Evolutionary conservation across 2,888 invertebrate species (phyloP).

Genomic region (Xestoiulus laeticollis): DNA sequence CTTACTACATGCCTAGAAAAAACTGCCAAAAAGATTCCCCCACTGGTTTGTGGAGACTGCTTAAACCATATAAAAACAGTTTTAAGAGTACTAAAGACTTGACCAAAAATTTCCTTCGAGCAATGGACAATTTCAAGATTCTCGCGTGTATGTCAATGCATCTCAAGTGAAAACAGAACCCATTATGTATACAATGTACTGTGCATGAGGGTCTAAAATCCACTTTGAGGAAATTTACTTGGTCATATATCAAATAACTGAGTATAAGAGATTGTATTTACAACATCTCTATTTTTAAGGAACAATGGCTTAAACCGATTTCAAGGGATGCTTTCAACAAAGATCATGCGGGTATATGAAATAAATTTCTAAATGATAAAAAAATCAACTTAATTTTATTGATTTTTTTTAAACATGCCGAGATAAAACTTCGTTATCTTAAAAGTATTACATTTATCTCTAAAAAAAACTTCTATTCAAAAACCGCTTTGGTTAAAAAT

Average conservation of each 20-base stretch:
- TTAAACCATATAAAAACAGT: background rate
- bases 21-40: background rate
- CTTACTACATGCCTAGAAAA: background rate
- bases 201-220: background rate
- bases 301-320: background rate
- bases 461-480: no score
- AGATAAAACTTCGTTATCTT: background rate
- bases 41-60: background rate
- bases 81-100: background rate
- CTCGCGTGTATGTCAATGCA: background rate
- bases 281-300: background rate
- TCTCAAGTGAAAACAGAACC: background rate
- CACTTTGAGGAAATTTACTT: background rate
- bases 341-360: conserved; percentile 22
- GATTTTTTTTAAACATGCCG: background rate
- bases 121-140: background rate
- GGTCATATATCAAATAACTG: background rate
- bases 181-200: background rate
- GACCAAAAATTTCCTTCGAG: background rate
- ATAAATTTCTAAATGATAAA: background rate
- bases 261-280: background rate
- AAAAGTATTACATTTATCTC: no score
- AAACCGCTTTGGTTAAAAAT: no score
- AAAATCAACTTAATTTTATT: background rate
- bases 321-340: background rate